A percentile compares a stretch with the other conserved stretches of the same genome.
These are phyloP conservation scores for Chaetodon trifascialis DNA, from an alignment of 2,113 vertebrate species.

Conservation along the genomic window DNA sequence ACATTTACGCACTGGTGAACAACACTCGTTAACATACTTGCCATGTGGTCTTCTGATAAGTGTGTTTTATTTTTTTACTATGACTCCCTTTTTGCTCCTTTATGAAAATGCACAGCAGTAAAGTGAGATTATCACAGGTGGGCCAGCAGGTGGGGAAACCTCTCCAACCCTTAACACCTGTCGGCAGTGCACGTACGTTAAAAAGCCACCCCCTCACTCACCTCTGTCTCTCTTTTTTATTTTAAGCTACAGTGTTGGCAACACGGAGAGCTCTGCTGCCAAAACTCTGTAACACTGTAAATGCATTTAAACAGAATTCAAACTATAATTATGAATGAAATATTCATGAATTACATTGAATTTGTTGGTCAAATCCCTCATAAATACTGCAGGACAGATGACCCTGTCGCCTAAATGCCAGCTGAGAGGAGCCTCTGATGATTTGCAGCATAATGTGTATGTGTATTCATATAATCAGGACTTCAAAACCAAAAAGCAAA, in stretches of 20 bases:
- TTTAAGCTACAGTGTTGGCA: background rate
- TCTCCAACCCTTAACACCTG: slow-evolving; percentile 44
- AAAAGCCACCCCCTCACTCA: background rate
- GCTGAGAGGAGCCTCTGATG: background rate
- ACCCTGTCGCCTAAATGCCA: background rate
- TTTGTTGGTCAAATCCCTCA: background rate
- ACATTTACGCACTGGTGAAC: background rate
- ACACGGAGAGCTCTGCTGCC: background rate
- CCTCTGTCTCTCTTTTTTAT: slow-evolving; percentile 2
- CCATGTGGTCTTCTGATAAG: background rate
- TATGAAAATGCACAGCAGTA: slow-evolving; percentile 17
- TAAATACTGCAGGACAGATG: background rate
- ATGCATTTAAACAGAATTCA: background rate
- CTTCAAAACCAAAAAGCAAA: background rate
- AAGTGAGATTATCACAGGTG: slow-evolving; percentile 30
- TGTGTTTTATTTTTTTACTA: background rate
- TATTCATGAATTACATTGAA: background rate
- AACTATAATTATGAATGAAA: background rate
- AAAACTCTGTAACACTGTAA: background rate
- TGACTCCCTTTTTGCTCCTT: background rate
- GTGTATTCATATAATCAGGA: slow-evolving; percentile 3
- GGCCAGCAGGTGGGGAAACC: slow-evolving; percentile 52
- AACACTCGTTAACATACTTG: slow-evolving; percentile 14
- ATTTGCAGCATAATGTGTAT: background rate
- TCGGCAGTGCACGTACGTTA: background rate